These are phyloP conservation scores for Siniperca undulata DNA, from an alignment of 2,797 vertebrate species.

Conservation along the genomic window DNA sequence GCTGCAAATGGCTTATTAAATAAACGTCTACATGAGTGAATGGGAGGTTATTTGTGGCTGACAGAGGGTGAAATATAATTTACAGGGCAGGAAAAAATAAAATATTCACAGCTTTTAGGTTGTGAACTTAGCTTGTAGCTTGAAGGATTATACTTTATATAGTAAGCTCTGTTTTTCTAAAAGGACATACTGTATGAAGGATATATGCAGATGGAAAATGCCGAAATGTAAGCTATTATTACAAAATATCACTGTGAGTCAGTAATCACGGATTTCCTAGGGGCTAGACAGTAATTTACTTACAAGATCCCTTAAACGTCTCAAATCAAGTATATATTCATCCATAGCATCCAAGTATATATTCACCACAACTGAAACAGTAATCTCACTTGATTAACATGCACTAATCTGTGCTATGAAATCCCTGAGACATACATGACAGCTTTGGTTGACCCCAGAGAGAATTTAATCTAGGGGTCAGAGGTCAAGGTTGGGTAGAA, in stretches of 20 bases:
- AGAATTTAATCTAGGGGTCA: conserved; percentile 2
- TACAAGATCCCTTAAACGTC: background rate
- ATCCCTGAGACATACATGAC: conserved; percentile 9
- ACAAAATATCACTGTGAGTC: conserved; percentile 6
- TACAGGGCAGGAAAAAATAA: background rate
- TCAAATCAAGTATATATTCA: conserved; percentile 9
- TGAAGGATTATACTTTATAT: background rate
- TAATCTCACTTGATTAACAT: conserved; percentile 18
- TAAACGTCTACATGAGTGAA: conserved; percentile 47
- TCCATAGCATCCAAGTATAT: conserved; percentile 6
- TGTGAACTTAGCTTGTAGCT: background rate
- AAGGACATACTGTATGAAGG: background rate
- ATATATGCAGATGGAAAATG: conserved; percentile 2
- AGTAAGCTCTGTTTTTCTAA: background rate
- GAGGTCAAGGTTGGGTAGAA: background rate
- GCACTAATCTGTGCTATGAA: conserved; percentile 16
- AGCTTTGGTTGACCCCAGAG: background rate
- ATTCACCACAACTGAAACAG: background rate
- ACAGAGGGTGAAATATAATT: conserved; percentile 43
- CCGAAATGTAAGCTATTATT: background rate
- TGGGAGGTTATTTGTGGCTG: conserved; percentile 31
- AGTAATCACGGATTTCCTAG: conserved; percentile 1
- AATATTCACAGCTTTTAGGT: conserved; percentile 7
- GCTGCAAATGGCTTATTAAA: conserved; percentile 55
- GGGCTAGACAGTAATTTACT: conserved; percentile 10